Evolutionary conservation across 2,797 vertebrate species (phyloP), one percentile per base, ranked within the genome.

Genomic region (Lateolabrax maculatus): DNA sequence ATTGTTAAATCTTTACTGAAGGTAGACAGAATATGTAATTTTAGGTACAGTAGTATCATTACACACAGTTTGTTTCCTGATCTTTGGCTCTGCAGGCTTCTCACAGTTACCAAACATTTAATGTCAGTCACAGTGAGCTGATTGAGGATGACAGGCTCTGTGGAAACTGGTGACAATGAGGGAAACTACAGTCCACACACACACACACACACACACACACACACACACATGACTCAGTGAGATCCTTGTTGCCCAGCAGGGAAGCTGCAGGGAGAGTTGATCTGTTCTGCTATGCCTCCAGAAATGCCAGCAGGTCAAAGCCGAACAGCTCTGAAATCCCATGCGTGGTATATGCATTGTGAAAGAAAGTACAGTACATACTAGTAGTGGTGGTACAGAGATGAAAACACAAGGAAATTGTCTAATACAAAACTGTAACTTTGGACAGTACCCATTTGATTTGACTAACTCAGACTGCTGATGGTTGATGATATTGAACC

Each of bases 281-380:
- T 88, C 81, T 84, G 84, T 80, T 87, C 81, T 75, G 65, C 75
- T 87, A 63, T 79, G 79, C 82, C 80, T 87, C 73, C 77, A 84
- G 72, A 86, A 92, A 92, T 88, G 84, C 84, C 90, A 90, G 81
- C 71, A 79, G 80, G 89, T 92, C 86, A 86, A 85, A 82, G 34
- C 63, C 16, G 2, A 82, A 80, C 46, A 27, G 61, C 66, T 85
- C 64, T 81, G 67, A 87, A 57, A 65, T 68, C 81, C 44, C 55
- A 56, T 48, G 58, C 64, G 63, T 65, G 18, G 21, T 62, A 7
- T 67, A 18, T 62, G 63, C 46, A 31, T 52, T 71, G 31, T 53
- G 72, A 70, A 56, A 41, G 34, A 69, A 48, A 37, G 44, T 55
- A 55, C 53, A 46, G n/a, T 23, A 46, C 8, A 31, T 5, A 21